phyloP scores from a whole-genome alignment of 2,888 invertebrate genomes.

The Coelopa pilipes region DNA sequence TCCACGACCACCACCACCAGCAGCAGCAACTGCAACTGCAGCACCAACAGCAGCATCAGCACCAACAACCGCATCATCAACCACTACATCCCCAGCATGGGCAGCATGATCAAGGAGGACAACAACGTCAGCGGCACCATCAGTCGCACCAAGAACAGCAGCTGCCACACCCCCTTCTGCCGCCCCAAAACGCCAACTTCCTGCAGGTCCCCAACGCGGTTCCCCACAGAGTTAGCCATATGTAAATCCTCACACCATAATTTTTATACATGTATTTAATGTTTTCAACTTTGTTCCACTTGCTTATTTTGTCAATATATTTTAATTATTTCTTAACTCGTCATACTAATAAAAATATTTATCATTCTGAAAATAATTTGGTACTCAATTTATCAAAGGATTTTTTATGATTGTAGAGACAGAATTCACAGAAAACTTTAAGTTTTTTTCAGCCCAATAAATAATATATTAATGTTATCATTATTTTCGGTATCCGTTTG shows the following conservation, averaged over 20 bases:
- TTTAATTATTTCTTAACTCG: too few species aligned
- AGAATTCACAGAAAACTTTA: too few species aligned
- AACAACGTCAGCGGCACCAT: too few species aligned
- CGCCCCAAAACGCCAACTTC: constrained; percentile 30
- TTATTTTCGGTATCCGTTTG: too few species aligned
- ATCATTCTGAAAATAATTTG: too few species aligned
- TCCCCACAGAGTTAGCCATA: constrained; percentile 52
- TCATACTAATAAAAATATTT: too few species aligned
- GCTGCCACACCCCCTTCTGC: constrained; percentile 50
- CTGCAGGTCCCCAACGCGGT: constrained; percentile 42
- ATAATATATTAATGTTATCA: too few species aligned
- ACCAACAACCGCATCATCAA: neutral
- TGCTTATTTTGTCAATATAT: neutral
- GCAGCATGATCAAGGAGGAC: too few species aligned
- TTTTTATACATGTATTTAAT: constrained; percentile 19
- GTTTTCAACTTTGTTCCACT: constrained; percentile 26
- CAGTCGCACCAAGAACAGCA: constrained; percentile 41
- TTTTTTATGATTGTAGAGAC: too few species aligned
- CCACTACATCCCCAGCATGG: too few species aligned
- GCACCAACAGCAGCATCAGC: constrained; percentile 31
- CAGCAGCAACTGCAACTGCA: constrained; percentile 19
- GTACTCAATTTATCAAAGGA: too few species aligned
- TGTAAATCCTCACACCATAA: constrained; percentile 44
- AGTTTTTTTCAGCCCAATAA: too few species aligned
- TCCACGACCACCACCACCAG: constrained; percentile 17